Conservation (phyloP, 1,140 invertebrate species). For the Lerema accius region DNA sequence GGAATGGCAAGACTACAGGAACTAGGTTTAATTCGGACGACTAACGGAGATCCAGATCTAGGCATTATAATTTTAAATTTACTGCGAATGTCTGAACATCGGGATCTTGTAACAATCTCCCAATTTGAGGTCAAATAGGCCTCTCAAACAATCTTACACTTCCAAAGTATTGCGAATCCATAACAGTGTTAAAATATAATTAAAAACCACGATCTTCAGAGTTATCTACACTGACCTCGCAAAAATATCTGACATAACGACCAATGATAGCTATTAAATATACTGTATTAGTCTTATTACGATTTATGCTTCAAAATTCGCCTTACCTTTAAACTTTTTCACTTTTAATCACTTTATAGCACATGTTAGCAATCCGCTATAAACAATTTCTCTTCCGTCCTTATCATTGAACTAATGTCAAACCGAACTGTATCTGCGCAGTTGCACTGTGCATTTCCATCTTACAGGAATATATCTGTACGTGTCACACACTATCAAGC, state of each 20-base stretch:
- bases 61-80: constrained; percentile 30
- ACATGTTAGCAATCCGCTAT: constrained; percentile 1
- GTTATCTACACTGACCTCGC: background rate
- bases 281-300: background rate
- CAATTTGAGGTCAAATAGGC: background rate
- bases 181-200: background rate
- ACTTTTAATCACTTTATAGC: background rate
- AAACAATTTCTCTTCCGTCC: constrained; percentile 19
- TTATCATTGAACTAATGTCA: constrained; percentile 32
- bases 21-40: background rate
- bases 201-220: background rate
- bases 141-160: no score
- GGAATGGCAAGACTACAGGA: background rate
- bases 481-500: constrained; percentile 34
- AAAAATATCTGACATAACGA: background rate
- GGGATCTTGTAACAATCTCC: background rate
- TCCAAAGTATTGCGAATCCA: background rate
- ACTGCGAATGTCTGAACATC: constrained; percentile 3
- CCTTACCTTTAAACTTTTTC: constrained; percentile 4
- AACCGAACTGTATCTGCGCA: constrained; percentile 40
- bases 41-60: constrained; percentile 2
- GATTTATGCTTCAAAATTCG: no score
- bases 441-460: constrained; percentile 51
- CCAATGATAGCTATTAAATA: background rate
- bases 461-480: constrained; percentile 36